Conservation (phyloP, 1,140 invertebrate species). For the Hormaphis cornu region DNA sequence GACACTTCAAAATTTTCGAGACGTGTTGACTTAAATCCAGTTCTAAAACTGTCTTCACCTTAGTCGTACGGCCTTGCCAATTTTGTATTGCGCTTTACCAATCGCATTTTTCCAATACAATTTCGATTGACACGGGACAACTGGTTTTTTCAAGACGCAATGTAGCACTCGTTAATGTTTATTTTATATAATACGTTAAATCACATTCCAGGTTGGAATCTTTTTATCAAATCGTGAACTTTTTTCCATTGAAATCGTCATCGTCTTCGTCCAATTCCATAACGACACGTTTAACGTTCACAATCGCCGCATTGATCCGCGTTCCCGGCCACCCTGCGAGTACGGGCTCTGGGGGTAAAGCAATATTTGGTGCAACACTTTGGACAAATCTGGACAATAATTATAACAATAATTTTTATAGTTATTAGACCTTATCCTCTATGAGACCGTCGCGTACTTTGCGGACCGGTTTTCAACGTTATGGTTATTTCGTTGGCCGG, state of each 20-base stretch:
- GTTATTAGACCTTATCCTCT: no score
- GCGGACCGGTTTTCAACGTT: no score
- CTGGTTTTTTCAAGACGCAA: not conserved
- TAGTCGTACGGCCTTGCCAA: not conserved
- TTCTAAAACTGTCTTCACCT: not conserved
- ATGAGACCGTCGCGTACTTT: no score
- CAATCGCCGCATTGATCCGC: not conserved
- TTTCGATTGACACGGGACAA: not conserved
- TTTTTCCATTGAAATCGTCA: not conserved
- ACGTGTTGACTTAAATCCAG: not conserved
- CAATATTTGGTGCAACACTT: no score
- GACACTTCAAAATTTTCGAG: not conserved
- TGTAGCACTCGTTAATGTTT: not conserved
- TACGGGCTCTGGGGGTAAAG: no score
- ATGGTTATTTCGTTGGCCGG: no score
- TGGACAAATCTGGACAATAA: no score
- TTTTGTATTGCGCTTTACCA: not conserved
- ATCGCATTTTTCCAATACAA: not conserved
- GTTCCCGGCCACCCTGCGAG: no score
- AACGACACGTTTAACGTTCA: conserved; percentile 25
- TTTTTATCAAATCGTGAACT: not conserved
- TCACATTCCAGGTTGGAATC: not conserved
- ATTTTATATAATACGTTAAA: not conserved
- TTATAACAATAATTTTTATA: no score
- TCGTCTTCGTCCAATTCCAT: not conserved